Evolutionary conservation across 2,113 vertebrate species (phyloP).

Genomic region (Vombatus ursinus): DNA sequence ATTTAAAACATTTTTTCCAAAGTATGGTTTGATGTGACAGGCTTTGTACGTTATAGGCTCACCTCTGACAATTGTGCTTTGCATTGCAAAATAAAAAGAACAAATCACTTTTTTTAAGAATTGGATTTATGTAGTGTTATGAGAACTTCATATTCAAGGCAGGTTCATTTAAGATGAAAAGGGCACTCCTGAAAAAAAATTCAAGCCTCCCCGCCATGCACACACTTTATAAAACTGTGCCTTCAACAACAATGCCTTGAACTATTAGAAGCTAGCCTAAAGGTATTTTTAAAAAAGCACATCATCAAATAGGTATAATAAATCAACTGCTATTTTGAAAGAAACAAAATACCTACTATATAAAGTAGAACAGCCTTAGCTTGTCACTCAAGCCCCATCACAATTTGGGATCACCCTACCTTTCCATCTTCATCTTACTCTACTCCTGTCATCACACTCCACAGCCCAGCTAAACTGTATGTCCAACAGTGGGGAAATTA

Average conservation of each 20-base stretch:
- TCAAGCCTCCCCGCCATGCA: background rate
- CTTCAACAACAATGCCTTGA: background rate
- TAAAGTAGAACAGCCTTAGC: background rate
- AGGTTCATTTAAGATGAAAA: background rate
- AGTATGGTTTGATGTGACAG: background rate
- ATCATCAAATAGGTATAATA: background rate
- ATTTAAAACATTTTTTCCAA: background rate
- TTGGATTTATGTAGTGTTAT: background rate
- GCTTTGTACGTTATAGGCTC: constrained; percentile 4
- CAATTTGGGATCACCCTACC: background rate
- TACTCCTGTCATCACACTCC: background rate
- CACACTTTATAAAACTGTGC: background rate
- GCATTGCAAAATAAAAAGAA: constrained; percentile 50
- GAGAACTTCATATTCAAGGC: background rate
- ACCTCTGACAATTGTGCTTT: constrained; percentile 27
- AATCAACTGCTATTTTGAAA: background rate
- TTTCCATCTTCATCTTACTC: background rate
- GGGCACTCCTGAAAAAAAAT: background rate
- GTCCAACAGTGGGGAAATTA: background rate
- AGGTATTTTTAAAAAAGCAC: background rate
- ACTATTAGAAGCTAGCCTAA: background rate
- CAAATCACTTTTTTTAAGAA: constrained; percentile 14
- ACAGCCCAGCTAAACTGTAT: background rate
- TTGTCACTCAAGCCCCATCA: background rate
- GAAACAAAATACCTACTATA: background rate